Percentiles rank a stretch among this genome's conserved stretches.
Evolutionary conservation across 2,113 vertebrate genomes (phyloP).

Genomic region (Barbus barbus): DNA sequence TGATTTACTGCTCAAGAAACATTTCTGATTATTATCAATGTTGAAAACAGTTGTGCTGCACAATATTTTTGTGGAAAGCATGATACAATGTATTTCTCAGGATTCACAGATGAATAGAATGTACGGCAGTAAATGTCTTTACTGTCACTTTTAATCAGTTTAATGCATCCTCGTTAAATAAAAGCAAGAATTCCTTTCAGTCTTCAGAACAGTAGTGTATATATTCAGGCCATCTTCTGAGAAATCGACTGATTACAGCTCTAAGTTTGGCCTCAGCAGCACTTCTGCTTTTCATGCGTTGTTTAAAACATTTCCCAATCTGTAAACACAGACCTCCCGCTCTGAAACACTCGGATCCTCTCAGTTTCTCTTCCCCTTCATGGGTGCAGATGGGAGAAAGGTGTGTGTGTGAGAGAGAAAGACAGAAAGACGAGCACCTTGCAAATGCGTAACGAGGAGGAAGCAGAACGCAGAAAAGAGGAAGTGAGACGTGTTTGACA

Average conservation of each 20-base stretch:
- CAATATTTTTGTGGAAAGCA: no score
- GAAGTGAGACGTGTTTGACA: slow-evolving; percentile 73
- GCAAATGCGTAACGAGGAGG: slow-evolving; percentile 43
- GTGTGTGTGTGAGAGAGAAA: slow-evolving; percentile 21
- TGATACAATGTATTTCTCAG: no score
- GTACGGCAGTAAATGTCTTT: no score
- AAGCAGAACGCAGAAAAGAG: slow-evolving; percentile 54
- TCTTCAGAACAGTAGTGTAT: background rate
- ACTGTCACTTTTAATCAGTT: background rate
- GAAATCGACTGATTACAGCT: slow-evolving; percentile 22
- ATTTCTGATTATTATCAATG: background rate
- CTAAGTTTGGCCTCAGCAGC: background rate
- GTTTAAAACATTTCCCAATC: slow-evolving; percentile 43
- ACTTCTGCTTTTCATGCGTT: slow-evolving; percentile 53
- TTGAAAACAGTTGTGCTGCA: background rate
- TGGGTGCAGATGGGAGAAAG: slow-evolving; percentile 28
- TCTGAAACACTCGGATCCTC: slow-evolving; percentile 39
- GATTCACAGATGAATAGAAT: no score
- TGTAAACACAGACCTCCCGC: background rate
- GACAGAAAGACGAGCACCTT: slow-evolving; percentile 24
- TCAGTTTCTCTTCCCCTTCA: slow-evolving; percentile 67
- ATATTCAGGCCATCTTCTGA: slow-evolving; percentile 24
- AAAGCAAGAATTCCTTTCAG: background rate
- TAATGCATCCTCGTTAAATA: no score
- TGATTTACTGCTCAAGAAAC: background rate